phyloP scores from a whole-genome alignment of 2,113 vertebrate genomes.

The Coreoperca whiteheadi region DNA sequence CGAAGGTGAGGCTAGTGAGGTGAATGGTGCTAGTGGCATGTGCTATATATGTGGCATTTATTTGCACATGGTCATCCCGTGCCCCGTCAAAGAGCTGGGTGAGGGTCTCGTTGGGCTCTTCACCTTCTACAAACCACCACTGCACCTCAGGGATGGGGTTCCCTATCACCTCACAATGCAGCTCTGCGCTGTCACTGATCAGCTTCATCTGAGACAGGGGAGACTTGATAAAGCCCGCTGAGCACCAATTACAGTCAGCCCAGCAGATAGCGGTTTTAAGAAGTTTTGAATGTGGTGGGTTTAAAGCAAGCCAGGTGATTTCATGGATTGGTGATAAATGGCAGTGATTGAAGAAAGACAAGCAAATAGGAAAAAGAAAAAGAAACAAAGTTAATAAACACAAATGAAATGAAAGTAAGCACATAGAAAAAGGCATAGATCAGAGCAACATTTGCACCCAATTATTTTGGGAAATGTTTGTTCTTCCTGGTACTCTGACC shows the following conservation, averaged over 20 bases:
- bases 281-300: slow-evolving; percentile 34
- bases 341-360: slow-evolving; percentile 59
- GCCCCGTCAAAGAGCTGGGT: slow-evolving; percentile 92
- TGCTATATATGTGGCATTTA: slow-evolving; percentile 91
- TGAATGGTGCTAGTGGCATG: slow-evolving; percentile 89
- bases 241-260: slow-evolving; percentile 36
- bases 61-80: slow-evolving; percentile 85
- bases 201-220: slow-evolving; percentile 90
- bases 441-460: slow-evolving; percentile 40
- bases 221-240: slow-evolving; percentile 91
- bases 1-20: slow-evolving; percentile 84
- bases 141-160: slow-evolving; percentile 91
- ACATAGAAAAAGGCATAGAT: slow-evolving; percentile 52
- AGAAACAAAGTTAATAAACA: slow-evolving; percentile 73
- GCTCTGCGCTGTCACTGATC: slow-evolving; percentile 84
- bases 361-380: slow-evolving; percentile 68
- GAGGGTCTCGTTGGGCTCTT: slow-evolving; percentile 85
- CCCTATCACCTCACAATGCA: slow-evolving; percentile 93
- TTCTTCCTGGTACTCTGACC: slow-evolving; percentile 37
- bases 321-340: slow-evolving; percentile 62
- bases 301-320: slow-evolving; percentile 57
- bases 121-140: slow-evolving; percentile 92
- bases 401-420: slow-evolving; percentile 66
- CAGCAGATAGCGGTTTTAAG: slow-evolving; percentile 25
- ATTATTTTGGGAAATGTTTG: slow-evolving; percentile 1